A percentile compares a stretch with the other conserved stretches of the same genome.
These are phyloP conservation scores for Periophthalmodon schlosseri DNA, from an alignment of 2,113 vertebrate species.

Conservation along the genomic window DNA sequence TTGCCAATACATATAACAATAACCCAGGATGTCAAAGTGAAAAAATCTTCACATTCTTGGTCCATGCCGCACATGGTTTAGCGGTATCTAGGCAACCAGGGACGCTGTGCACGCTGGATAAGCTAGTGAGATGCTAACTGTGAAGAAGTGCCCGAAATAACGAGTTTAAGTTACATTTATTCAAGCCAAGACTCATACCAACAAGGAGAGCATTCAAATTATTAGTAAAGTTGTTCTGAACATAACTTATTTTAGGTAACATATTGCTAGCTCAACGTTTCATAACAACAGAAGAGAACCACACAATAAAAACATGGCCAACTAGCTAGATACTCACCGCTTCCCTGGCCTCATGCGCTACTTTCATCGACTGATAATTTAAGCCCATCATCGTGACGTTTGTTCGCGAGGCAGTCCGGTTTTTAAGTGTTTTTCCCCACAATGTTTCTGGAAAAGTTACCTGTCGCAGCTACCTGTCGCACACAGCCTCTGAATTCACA, in stretches of 20 bases:
- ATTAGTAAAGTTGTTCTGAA: too few species aligned
- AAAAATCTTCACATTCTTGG: too few species aligned
- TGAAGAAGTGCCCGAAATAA: neutral
- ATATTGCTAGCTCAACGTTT: too few species aligned
- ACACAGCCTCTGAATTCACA: neutral
- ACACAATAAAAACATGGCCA: too few species aligned
- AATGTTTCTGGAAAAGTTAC: neutral
- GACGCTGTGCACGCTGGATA: conserved; percentile 25
- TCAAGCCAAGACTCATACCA: neutral
- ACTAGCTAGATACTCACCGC: conserved; percentile 73
- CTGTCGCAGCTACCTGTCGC: too few species aligned
- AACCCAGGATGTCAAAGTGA: too few species aligned
- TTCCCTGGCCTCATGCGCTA: conserved; percentile 77
- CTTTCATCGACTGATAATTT: conserved; percentile 78
- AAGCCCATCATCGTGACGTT: conserved; percentile 74
- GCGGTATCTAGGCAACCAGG: conserved; percentile 60
- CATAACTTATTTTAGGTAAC: too few species aligned
- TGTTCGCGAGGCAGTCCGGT: neutral
- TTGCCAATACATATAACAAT: too few species aligned
- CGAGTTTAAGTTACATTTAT: neutral
- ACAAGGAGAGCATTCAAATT: neutral
- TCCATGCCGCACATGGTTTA: neutral
- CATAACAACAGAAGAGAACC: too few species aligned
- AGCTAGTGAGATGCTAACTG: conserved; percentile 3
- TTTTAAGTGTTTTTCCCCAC: neutral